Conservation (phyloP, 2,113 vertebrate genomes). For the Hippocampus mohnikei region DNA sequence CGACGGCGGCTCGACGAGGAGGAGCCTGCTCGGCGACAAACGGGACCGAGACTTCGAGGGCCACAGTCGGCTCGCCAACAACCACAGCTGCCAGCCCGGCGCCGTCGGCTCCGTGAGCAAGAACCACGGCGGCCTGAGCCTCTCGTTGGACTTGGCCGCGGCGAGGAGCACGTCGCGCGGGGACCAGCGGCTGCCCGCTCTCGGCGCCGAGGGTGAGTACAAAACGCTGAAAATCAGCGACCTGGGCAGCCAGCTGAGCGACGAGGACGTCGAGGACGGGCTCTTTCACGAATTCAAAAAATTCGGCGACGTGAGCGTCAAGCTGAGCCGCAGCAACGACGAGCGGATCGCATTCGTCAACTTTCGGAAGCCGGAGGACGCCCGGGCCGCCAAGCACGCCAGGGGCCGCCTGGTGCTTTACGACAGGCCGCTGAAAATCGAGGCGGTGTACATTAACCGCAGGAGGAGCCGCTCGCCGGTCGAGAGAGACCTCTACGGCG, state of each 20-base stretch:
- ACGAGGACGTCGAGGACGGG: slow-evolving; percentile 95
- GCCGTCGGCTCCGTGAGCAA: slow-evolving; percentile 74
- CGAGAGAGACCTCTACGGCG: slow-evolving; percentile 81
- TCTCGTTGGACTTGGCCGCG: slow-evolving; percentile 67
- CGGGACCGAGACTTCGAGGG: slow-evolving; percentile 82
- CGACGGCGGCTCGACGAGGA: slow-evolving; percentile 76
- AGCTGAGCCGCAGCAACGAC: slow-evolving; percentile 89
- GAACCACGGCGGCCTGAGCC: slow-evolving; percentile 73
- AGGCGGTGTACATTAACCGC: slow-evolving; percentile 84
- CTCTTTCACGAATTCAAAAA: slow-evolving; percentile 96
- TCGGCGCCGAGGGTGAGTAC: slow-evolving; percentile 80
- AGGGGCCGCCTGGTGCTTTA: slow-evolving; percentile 88
- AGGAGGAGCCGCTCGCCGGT: slow-evolving; percentile 86
- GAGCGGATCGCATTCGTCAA: slow-evolving; percentile 93
- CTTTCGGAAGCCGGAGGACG: slow-evolving; percentile 90
- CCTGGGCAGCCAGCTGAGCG: slow-evolving; percentile 88
- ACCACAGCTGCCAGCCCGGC: slow-evolving; percentile 69
- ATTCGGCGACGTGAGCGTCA: slow-evolving; percentile 93
- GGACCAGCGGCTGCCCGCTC: slow-evolving; percentile 65
- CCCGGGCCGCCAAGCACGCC: slow-evolving; percentile 89
- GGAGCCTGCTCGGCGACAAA: slow-evolving; percentile 82
- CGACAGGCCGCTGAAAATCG: slow-evolving; percentile 90
- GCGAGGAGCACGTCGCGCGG: slow-evolving; percentile 66
- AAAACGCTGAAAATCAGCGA: slow-evolving; percentile 96
- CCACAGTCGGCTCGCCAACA: slow-evolving; percentile 76